These are phyloP conservation scores for Eriosoma lanigerum DNA, from an alignment of 1,140 invertebrate genomes.

Conservation along the genomic window DNA sequence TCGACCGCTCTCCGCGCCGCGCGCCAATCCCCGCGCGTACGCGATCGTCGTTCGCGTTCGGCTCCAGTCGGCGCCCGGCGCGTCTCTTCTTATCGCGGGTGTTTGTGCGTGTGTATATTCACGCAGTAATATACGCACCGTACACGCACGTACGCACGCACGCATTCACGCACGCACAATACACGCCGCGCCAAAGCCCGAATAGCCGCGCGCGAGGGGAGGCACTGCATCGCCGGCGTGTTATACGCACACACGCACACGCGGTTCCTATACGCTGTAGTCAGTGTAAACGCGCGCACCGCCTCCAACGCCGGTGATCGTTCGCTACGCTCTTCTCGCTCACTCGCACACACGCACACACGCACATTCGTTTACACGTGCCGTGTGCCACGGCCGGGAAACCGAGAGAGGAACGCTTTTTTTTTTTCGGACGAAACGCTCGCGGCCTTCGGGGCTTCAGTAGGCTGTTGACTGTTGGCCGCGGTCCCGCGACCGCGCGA, in stretches of 20 bases:
- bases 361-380: constrained; percentile 52
- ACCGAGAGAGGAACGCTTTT: constrained; percentile 47
- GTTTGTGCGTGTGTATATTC: background rate
- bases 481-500: constrained; percentile 26
- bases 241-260: background rate
- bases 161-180: constrained; percentile 28
- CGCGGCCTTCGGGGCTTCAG: constrained; percentile 31
- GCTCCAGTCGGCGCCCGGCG: constrained; percentile 49
- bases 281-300: constrained; percentile 13
- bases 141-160: constrained; percentile 51
- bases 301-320: background rate
- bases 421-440: constrained; percentile 28
- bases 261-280: background rate
- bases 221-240: background rate
- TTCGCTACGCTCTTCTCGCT: background rate
- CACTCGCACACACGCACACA: constrained; percentile 48
- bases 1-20: background rate
- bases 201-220: constrained; percentile 37
- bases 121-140: background rate
- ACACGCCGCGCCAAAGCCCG: constrained; percentile 45
- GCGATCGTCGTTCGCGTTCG: constrained; percentile 31
- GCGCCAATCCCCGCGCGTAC: background rate
- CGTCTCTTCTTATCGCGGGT: constrained; percentile 53
- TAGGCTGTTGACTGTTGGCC: constrained; percentile 52
- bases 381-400: constrained; percentile 34